Evolutionary conservation across 2,797 vertebrate species (phyloP), one percentile per base, ranked within the genome.

Genomic region (Semaprochilodus insignis): DNA sequence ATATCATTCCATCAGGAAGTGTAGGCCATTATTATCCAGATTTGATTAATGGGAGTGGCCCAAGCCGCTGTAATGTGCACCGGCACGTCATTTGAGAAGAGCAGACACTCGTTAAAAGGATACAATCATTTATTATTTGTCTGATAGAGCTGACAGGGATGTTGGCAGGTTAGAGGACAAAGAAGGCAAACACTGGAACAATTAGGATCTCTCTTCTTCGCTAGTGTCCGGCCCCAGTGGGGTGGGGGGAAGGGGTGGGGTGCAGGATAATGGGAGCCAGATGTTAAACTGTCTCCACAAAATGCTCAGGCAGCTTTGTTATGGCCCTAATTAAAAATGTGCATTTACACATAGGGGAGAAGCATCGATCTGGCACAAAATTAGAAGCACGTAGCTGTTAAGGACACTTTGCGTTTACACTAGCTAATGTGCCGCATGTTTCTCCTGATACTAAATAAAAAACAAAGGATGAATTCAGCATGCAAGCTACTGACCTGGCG

Each of bases 81-180:
- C 36, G 62, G 60, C 0, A 5, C 70, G 84, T 77, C 77, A 85
- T 82, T 14, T 77, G 76, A 78, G 77, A 78, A 79, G 80, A 55
- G 69, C 72, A 75, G 36, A 75, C 17, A 60, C 75, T 85, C 57
- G 16, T 85, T 81, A 85, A 85, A 77, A 72, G 31, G 55, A 59
- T 69, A 73, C 74, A 65, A 60, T 84, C 80, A 84, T 82, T 85
- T 72, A 85, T 87, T 85, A 85, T 78, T 77, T 75, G 77, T 81
- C 17, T 69, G 70, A 82, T 17, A n/a, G 73, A 70, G 55, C 72
- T 70, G 73, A 65, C 76, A 63, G 67, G 48, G 6, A 7, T 69
- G 72, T 70, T 78, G 80, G 73, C 83, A 85, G 82, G 79, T 81
- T 82, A 51, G 72, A 82, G 84, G 83, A 80, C 77, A 83, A 85